Evolutionary conservation across 2,113 vertebrate genomes (phyloP).

Genomic region (Cheilinus undulatus): DNA sequence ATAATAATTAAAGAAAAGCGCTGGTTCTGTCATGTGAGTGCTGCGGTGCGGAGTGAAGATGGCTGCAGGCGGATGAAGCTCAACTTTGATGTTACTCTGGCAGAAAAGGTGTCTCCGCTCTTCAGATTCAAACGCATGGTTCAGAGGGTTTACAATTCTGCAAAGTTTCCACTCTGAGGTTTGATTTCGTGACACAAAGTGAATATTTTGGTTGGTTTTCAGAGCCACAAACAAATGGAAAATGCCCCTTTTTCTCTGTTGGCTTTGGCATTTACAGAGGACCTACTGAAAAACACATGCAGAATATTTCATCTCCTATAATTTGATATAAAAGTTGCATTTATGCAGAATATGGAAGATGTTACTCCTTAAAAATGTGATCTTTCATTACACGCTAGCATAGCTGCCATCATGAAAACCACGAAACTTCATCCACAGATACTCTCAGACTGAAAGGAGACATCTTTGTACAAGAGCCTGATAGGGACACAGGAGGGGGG

Average conservation of each 20-base stretch:
- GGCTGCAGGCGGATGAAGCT: not conserved
- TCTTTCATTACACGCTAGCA: no score
- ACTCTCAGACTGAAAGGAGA: no score
- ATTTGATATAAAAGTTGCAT: not conserved
- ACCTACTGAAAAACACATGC: not conserved
- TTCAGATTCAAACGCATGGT: not conserved
- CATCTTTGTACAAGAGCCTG: no score
- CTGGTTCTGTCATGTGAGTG: not conserved
- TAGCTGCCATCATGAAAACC: no score
- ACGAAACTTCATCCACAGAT: no score
- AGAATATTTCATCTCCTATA: not conserved
- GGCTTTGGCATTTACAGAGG: not conserved
- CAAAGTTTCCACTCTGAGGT: not conserved
- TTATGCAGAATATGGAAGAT: no score
- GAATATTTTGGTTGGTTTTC: not conserved
- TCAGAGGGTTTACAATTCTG: conserved; percentile 1
- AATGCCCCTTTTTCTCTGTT: not conserved
- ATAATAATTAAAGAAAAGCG: conserved; percentile 23
- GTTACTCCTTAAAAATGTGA: no score
- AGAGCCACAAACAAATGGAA: not conserved
- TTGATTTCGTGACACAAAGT: not conserved
- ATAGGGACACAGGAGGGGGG: no score
- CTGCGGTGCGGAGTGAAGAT: not conserved
- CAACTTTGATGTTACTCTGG: conserved; percentile 14
- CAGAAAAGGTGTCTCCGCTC: conserved; percentile 9